These are phyloP conservation scores for Indri indri DNA, from an alignment of 2,113 vertebrate genomes.

Conservation along the genomic window DNA sequence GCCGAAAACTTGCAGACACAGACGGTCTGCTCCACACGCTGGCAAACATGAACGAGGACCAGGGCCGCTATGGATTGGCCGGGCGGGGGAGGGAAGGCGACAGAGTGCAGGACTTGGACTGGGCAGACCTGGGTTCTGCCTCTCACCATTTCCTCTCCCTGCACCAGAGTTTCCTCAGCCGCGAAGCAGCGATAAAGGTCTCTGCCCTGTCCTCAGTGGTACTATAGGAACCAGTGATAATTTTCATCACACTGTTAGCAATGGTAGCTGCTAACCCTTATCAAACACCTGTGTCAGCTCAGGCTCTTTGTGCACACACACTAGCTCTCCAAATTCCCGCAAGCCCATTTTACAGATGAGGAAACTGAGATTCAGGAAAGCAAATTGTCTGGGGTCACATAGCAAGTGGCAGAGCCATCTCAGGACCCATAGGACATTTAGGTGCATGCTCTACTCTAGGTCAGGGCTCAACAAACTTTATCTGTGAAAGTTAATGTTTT, in stretches of 20 bases:
- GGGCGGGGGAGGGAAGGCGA: fast-evolving
- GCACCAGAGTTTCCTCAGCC: neutral
- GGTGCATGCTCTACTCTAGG: neutral
- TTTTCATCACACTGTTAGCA: neutral
- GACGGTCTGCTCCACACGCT: neutral
- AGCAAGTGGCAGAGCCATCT: neutral
- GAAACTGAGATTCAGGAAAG: neutral
- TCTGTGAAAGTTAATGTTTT: neutral
- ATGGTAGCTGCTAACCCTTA: neutral
- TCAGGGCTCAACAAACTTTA: neutral
- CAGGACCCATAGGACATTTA: neutral
- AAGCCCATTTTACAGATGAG: neutral
- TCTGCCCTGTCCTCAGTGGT: neutral
- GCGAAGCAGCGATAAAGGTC: neutral
- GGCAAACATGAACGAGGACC: neutral
- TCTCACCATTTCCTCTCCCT: neutral
- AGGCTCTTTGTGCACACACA: fast-evolving
- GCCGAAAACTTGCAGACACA: neutral
- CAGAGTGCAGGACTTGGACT: neutral
- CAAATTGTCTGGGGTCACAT: neutral
- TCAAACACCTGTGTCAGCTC: neutral
- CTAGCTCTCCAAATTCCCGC: neutral
- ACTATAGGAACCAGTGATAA: fast-evolving
- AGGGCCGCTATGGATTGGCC: neutral
- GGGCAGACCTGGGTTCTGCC: neutral